Evolutionary conservation across 1,140 invertebrate genomes (phyloP).

Genomic region (Maconellicoccus hirsutus): DNA sequence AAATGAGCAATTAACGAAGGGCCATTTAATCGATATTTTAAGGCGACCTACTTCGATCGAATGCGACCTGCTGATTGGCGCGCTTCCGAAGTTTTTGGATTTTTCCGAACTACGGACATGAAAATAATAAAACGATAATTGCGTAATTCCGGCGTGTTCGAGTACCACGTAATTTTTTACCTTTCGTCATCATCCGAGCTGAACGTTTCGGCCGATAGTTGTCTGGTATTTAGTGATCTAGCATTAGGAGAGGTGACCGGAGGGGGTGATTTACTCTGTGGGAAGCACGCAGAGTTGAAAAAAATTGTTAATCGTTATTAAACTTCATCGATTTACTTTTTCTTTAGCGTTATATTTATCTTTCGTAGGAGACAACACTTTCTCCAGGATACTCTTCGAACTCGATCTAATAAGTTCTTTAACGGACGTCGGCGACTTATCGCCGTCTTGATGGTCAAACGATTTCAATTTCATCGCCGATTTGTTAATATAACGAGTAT

Average conservation of each 20-base stretch:
- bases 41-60: not conserved
- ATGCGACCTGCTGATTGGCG: not conserved
- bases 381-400: slow-evolving; percentile 64
- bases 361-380: slow-evolving; percentile 63
- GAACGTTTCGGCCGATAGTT: slow-evolving; percentile 79
- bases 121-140: not conserved
- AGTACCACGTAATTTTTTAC: not conserved
- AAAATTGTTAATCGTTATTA: not conserved
- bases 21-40: too few relatives aligned
- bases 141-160: not conserved
- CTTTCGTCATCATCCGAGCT: slow-evolving; percentile 76
- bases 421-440: slow-evolving; percentile 36
- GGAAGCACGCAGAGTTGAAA: not conserved
- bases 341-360: slow-evolving; percentile 41
- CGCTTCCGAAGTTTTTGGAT: not conserved
- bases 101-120: slow-evolving; percentile 14
- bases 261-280: slow-evolving; percentile 39
- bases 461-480: not conserved
- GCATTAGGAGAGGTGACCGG: slow-evolving; percentile 33
- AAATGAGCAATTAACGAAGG: too few relatives aligned
- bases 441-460: slow-evolving; percentile 23
- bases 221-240: slow-evolving; percentile 63
- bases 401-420: slow-evolving; percentile 53
- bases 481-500: not conserved
- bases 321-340: slow-evolving; percentile 22